A percentile compares a stretch with the other conserved stretches of the same genome.
phyloP scores from a whole-genome alignment of 2,888 invertebrate species.

The Latrodectus hesperus region DNA sequence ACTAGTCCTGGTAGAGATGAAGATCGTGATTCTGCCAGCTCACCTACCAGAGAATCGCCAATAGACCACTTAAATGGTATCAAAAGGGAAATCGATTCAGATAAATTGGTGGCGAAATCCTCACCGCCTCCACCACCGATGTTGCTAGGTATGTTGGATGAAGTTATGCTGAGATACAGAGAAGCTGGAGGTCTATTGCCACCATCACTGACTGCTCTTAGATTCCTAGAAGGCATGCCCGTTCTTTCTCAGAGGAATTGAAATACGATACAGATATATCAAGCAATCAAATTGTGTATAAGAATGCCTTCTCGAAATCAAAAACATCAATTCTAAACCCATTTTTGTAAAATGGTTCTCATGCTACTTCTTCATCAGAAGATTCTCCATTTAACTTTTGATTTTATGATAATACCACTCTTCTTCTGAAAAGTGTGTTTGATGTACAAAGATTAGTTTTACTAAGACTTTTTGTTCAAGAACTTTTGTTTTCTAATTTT shows the following conservation, averaged over 20 bases:
- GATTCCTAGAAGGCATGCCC: conserved; percentile 62
- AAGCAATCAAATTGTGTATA: too few relatives aligned
- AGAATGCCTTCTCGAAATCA: too few relatives aligned
- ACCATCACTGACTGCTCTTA: conserved; percentile 56
- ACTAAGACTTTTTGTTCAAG: too few relatives aligned
- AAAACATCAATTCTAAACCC: too few relatives aligned
- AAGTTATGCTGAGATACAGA: conserved; percentile 64
- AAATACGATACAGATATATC: neutral
- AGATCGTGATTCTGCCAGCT: conserved; percentile 17
- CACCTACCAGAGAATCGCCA: conserved; percentile 19
- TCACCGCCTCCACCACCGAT: conserved; percentile 50
- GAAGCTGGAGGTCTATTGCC: conserved; percentile 58
- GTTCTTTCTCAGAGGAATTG: conserved; percentile 59
- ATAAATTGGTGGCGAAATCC: neutral
- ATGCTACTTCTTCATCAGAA: too few relatives aligned
- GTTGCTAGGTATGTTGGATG: conserved; percentile 63
- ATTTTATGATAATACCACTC: too few relatives aligned
- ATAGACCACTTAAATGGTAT: conserved; percentile 12
- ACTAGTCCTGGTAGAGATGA: conserved; percentile 47
- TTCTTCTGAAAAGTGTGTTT: too few relatives aligned
- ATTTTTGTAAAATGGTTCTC: too few relatives aligned
- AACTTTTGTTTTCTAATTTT: too few relatives aligned
- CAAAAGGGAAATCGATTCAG: conserved; percentile 19
- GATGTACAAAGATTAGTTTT: too few relatives aligned
- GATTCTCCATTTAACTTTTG: too few relatives aligned